These are phyloP conservation scores for Trachymyrmex cornetzi DNA, from an alignment of 1,140 invertebrate genomes.

Conservation along the genomic window DNA sequence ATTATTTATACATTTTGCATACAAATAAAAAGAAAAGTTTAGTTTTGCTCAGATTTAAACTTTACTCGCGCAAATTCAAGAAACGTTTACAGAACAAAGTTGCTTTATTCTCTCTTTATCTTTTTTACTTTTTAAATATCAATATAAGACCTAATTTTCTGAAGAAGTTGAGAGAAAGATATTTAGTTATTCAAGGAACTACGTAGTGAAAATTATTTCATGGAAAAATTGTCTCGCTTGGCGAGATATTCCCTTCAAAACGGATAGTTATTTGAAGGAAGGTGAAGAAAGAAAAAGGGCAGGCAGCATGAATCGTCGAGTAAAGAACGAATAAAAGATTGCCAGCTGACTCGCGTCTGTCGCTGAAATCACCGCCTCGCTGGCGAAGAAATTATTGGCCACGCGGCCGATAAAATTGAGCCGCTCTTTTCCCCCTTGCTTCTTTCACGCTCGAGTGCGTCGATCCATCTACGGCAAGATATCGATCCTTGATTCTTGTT, in stretches of 20 bases:
- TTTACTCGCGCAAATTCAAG: neutral
- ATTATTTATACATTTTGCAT: neutral
- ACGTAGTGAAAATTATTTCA: constrained; percentile 17
- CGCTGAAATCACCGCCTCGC: constrained; percentile 48
- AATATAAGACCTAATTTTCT: constrained; percentile 19
- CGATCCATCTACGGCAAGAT: constrained; percentile 53
- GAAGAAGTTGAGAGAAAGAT: neutral
- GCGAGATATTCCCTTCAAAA: neutral
- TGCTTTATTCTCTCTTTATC: neutral
- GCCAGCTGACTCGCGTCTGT: constrained; percentile 72
- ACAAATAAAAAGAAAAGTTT: constrained; percentile 6
- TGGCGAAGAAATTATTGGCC: constrained; percentile 69
- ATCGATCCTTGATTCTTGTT: constrained; percentile 52
- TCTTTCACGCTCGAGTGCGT: constrained; percentile 53
- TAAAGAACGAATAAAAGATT: constrained; percentile 69
- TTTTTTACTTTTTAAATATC: neutral
- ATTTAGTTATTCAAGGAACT: neutral
- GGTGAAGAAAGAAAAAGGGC: constrained; percentile 43
- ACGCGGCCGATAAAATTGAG: constrained; percentile 70
- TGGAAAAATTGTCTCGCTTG: constrained; percentile 7
- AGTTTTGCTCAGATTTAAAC: neutral
- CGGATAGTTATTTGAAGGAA: neutral
- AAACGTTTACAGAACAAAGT: neutral
- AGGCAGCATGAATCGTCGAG: constrained; percentile 1
- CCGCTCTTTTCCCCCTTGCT: constrained; percentile 37